Evolutionary conservation across 2,797 vertebrate genomes (phyloP), one percentile per base, ranked within the genome.

Genomic region (Diplodus sargus): DNA sequence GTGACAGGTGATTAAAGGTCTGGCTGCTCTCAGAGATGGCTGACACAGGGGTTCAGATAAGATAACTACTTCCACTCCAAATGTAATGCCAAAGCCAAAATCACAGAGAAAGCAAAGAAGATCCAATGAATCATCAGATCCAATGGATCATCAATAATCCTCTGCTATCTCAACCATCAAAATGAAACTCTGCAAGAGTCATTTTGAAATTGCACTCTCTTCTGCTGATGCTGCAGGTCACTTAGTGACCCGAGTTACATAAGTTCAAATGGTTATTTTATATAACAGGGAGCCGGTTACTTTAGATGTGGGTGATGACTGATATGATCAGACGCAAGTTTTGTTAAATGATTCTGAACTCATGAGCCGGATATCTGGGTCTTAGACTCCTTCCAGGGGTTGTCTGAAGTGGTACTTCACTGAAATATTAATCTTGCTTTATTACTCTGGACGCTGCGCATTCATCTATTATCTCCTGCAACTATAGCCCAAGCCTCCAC

Each of bases 311-410:
- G 64, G 39, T 61, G 59, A 82, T 76, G 74, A 79, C 74, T 57
- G 76, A 89, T 74, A 74, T 51, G 84, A 92, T 88, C 83, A 81
- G 83, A 88, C 72, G 73, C 52, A 72, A 11, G 52, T 84, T 81
- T 78, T 77, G 69, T 82, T 91, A 83, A 90, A 75, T 76, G 69
- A 83, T 90, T 91, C 63, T 80, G 72, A 75, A 91, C 86, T 91
- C 74, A 88, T 66, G 71, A 84, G 42, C 39, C 78, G 74, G 52
- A 85, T 82, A 76, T 81, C 70, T 23, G 0, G 23, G 54, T 65
- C 78, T 74, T 68, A 59, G 61, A 54, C 69, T 70, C 68, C 63
- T 79, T 87, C 78, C 73, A 64, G 49, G 62, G 69, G 65, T 80
- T 71, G 74, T 81, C 72, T 52, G 43, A 86, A 88, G 83, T 78